Conservation (phyloP, 1,140 invertebrate species). For the Leptinotarsa texana region DNA sequence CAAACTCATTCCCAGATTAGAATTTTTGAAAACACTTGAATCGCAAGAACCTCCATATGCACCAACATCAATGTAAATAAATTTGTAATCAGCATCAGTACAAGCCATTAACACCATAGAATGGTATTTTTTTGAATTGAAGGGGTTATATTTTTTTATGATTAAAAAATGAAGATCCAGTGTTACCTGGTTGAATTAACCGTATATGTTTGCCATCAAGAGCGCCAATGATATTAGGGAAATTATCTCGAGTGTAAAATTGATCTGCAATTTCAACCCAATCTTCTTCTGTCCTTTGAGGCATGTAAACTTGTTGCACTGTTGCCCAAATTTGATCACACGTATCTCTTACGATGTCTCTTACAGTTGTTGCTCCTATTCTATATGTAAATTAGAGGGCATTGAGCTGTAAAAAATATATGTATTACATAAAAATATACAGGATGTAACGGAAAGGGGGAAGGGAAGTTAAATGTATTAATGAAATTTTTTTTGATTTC, state of each 20-base stretch:
- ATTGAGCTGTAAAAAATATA: conserved; percentile 21
- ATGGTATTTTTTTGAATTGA: too few relatives aligned
- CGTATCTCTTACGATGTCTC: neutral
- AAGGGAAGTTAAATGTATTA: neutral
- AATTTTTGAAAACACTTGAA: neutral
- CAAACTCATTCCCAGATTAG: too few relatives aligned
- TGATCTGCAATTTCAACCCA: conserved; percentile 15
- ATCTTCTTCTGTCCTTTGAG: neutral
- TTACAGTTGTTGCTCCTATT: conserved; percentile 9
- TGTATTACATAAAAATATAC: neutral
- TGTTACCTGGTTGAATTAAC: conserved; percentile 14
- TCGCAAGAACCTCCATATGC: neutral
- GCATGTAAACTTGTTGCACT: neutral
- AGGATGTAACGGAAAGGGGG: neutral
- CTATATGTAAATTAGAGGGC: conserved; percentile 11
- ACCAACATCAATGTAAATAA: neutral
- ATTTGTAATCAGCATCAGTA: neutral
- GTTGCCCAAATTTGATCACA: conserved; percentile 1
- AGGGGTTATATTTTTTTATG: too few relatives aligned
- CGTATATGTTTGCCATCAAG: conserved; percentile 55
- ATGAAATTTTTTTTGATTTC: neutral
- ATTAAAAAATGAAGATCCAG: neutral
- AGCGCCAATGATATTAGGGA: conserved; percentile 53
- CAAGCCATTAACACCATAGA: conserved; percentile 1
- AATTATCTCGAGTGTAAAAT: conserved; percentile 44